Evolutionary conservation across 2,113 vertebrate genomes (phyloP).

Genomic region (Taxidea taxus): DNA sequence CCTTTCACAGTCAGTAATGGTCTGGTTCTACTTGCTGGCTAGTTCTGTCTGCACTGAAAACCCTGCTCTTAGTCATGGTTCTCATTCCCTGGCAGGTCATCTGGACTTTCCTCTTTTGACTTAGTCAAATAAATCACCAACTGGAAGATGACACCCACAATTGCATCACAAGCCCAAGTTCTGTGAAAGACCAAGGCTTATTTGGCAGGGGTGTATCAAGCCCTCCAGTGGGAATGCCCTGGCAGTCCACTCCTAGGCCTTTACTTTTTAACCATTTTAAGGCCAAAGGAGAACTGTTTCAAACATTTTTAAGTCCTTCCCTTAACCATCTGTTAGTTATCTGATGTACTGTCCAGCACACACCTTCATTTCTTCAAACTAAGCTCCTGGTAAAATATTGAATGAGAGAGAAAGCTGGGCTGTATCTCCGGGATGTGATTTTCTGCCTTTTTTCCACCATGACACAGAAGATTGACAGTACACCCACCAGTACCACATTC

Average conservation of each 20-base stretch:
- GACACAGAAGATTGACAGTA: neutral
- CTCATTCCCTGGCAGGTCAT: neutral
- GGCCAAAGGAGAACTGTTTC: neutral
- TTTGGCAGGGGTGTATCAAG: neutral
- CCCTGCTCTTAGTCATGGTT: neutral
- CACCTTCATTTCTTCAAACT: neutral
- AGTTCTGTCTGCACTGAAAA: neutral
- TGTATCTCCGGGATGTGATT: neutral
- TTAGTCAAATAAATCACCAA: neutral
- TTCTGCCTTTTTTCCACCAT: neutral
- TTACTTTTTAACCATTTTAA: neutral
- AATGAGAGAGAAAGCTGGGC: neutral
- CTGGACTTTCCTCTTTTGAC: neutral
- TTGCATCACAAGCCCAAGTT: neutral
- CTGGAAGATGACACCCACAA: neutral
- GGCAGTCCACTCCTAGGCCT: neutral
- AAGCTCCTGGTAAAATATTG: neutral
- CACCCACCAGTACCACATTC: neutral
- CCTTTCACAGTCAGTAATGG: neutral
- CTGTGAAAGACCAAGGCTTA: neutral
- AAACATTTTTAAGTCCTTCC: neutral
- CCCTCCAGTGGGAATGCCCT: neutral
- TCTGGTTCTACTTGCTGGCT: neutral
- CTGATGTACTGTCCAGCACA: neutral
- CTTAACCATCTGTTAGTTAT: neutral